Evolutionary conservation across 2,113 vertebrate species (phyloP), one percentile per base, ranked within the genome.

Genomic region (Alosa alosa): DNA sequence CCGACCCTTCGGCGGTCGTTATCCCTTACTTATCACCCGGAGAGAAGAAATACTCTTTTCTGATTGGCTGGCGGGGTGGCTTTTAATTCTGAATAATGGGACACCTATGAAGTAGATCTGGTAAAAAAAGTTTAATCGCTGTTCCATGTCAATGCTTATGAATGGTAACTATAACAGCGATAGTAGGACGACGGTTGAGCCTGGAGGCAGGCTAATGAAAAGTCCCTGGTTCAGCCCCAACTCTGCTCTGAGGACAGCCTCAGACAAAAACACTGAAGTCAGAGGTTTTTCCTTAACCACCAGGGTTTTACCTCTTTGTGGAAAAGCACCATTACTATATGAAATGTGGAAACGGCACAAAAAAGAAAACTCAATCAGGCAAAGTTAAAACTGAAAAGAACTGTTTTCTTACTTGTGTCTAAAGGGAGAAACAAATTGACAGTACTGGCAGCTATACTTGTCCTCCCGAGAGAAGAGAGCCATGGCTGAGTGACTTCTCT

Each of bases 371-470:
- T n/a, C 60, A 6, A 31, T 31, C 0, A 68, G 5, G 60, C 64
- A 68, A 8, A 68, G 31, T 68, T 25, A 5, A 22, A 10, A 46
- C 47, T 47, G 49, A 6, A 20, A 45, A 6, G 9, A 81, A 15
- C 50, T 72, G 22, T 15, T 17, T 44, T 95, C 98, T 96, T 96
- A 99, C 98, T 99, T 99, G 97, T 99, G 98, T 91, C 98, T 97
- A 95, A 99, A 99, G 72, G 98, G 97, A 75, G 98, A 99, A 90
- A 97, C 96, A 90, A 99, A 99, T 93, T 97, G 97, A 94, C 98
- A 99, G 89, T 97, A 99, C 96, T 99, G 97, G 96, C 98, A 99
- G 96, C 95, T 98, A 96, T 99, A 99, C 93, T 99, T 99, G 96
- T 98, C 97, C 90, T 97, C 97, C 31, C 96, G 95, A 93, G 94